Base-by-base conservation (phyloP, 1,140 invertebrate genomes). In the Bacillus rossius region DNA sequence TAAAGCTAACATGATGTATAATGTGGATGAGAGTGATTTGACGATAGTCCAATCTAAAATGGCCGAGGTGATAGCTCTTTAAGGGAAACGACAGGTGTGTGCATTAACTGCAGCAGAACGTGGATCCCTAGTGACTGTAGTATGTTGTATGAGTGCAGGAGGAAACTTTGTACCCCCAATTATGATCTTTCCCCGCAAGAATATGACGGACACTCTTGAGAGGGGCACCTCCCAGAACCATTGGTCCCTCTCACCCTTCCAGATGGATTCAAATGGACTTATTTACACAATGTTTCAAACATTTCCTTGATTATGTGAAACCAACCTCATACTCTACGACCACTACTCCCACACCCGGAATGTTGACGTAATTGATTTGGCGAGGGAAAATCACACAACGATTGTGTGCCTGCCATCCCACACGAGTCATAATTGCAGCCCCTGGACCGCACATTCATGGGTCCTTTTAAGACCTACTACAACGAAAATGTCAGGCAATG, bases 361-460 rank as follows among this genome's bases (percentile, higher is more conserved):
- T 23, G 16, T 53, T n/a, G 22, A 37, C 4, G 51, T 53, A 17
- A 38, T 64, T 20, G 62, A 69, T 23, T 57, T 59, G 26, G 49
- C 61, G 22, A 65, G 60, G 48, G 56, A 64, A 47, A 67, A 67
- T 37, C 40, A 57, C 19, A 45, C 64, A 13, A 57, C 55, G 2
- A 56, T 71, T 19, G 20, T 66, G 41, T 66, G 61, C 71, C 14
- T 69, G 70, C 8, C 68, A n/a, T 69, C 72, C 23, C 72, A 77
- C 60, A 65, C 64, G 14, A 70, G 66, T 5, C 68, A 76, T 61
- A 61, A 65, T 55, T 76, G 48, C 73, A 78, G 41, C 71, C 72
- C 20, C 59, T 75, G 14, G 73, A 75, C 48, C 63, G 67, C 16
- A 49, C 65, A 29, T 71, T 75, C 52, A 72, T 75, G 68, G 61